phyloP scores from a whole-genome alignment of 2,113 vertebrate genomes.

The Marmota flaviventris region DNA sequence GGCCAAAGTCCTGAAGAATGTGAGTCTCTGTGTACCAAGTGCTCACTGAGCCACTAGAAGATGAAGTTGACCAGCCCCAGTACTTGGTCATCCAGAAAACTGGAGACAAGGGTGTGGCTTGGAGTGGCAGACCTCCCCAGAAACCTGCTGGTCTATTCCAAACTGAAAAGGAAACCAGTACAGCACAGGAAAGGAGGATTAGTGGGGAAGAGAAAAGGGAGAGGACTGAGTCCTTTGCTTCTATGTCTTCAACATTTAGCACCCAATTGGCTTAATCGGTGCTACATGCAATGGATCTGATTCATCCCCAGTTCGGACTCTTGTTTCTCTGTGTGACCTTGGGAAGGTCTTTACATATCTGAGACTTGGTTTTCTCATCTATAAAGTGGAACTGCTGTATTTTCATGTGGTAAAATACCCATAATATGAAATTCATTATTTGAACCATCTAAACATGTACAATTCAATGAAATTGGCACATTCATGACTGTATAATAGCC shows the following conservation, averaged over 20 bases:
- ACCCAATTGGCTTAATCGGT: background rate
- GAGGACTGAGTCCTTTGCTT: background rate
- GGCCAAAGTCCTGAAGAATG: background rate
- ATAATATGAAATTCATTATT: background rate
- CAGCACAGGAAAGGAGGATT: background rate
- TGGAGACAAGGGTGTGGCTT: background rate
- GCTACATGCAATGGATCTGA: too few species aligned
- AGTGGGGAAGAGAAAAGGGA: background rate
- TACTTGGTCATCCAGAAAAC: background rate
- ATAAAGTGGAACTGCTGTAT: background rate
- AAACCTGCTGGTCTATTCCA: background rate
- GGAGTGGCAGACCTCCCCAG: background rate
- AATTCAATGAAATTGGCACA: background rate
- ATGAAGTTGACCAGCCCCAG: background rate
- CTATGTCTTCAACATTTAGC: background rate
- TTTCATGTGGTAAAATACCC: background rate
- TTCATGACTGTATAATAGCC: background rate
- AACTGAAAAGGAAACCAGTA: background rate
- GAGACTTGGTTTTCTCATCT: background rate
- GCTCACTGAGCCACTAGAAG: fast-evolving
- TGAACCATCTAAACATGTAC: background rate
- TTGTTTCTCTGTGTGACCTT: background rate
- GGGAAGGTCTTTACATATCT: background rate
- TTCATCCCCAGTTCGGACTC: background rate
- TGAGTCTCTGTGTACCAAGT: background rate